Conservation (phyloP, 2,113 vertebrate species). For the Mugil cephalus region DNA sequence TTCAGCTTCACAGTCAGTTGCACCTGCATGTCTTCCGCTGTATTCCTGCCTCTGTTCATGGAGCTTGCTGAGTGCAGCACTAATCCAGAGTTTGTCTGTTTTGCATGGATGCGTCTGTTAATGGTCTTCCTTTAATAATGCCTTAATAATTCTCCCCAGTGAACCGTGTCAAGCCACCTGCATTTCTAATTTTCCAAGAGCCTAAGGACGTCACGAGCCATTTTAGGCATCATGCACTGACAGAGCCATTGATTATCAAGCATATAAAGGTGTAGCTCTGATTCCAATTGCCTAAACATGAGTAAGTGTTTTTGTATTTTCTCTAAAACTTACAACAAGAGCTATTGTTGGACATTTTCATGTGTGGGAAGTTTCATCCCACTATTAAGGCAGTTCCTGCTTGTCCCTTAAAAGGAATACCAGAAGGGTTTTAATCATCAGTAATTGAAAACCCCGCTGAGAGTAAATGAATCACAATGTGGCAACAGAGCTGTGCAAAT, state of each 20-base stretch:
- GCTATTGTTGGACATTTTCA: constrained; percentile 12
- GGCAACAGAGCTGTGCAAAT: constrained; percentile 52
- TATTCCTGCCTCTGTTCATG: constrained; percentile 19
- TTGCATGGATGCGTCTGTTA: constrained; percentile 46
- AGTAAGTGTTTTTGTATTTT: constrained; percentile 5
- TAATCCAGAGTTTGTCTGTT: constrained; percentile 24
- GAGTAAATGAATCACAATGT: constrained; percentile 60
- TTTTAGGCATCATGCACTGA: constrained; percentile 8
- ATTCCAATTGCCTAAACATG: constrained; percentile 6
- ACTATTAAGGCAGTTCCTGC: constrained; percentile 23
- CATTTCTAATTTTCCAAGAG: constrained; percentile 9
- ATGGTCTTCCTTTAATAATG: constrained; percentile 25
- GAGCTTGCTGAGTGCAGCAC: constrained; percentile 27
- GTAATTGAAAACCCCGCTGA: constrained; percentile 68
- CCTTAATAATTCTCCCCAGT: constrained; percentile 30
- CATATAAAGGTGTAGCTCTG: constrained; percentile 1
- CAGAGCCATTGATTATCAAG: constrained; percentile 4
- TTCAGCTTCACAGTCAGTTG: background rate
- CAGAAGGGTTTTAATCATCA: constrained; percentile 61
- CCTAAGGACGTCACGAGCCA: constrained; percentile 6
- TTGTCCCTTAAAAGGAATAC: constrained; percentile 26
- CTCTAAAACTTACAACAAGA: background rate
- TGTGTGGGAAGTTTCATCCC: background rate
- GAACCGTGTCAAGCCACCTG: constrained; percentile 4
- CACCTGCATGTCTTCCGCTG: constrained; percentile 9